Conservation (phyloP, 1,140 invertebrate genomes). For the Drosophila ercepeae region DNA sequence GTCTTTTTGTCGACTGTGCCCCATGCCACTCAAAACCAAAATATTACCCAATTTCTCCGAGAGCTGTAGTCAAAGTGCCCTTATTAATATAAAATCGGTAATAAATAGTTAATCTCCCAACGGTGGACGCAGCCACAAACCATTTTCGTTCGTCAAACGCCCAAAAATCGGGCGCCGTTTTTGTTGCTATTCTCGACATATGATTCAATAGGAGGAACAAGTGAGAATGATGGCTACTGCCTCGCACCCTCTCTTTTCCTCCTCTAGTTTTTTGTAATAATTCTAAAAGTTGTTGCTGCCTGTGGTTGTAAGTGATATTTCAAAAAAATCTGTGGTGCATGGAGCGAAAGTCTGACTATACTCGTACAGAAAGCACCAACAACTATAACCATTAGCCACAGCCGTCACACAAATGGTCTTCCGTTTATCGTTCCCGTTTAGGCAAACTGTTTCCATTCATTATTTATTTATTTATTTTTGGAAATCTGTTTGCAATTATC, state of each 20-base stretch:
- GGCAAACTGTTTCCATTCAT: constrained; percentile 49
- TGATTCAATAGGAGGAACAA: constrained; percentile 79
- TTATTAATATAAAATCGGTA: not conserved
- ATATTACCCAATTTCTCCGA: not conserved
- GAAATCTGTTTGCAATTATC: constrained; percentile 21
- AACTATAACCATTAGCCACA: constrained; percentile 15
- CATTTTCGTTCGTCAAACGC: not conserved
- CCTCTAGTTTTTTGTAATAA: constrained; percentile 60
- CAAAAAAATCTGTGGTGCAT: constrained; percentile 36
- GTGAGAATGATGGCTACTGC: constrained; percentile 50
- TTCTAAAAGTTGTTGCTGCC: constrained; percentile 46
- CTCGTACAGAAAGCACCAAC: constrained; percentile 1
- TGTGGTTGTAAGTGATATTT: constrained; percentile 60
- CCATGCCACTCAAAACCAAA: constrained; percentile 2
- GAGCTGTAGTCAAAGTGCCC: not conserved
- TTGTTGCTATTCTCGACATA: constrained; percentile 84
- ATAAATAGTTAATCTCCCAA: not conserved
- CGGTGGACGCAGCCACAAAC: not conserved
- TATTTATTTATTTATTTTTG: constrained; percentile 29
- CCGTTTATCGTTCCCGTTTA: constrained; percentile 47
- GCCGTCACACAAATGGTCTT: constrained; percentile 40
- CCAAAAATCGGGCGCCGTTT: constrained; percentile 49
- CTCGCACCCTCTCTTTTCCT: constrained; percentile 40
- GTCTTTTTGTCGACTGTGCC: not conserved
- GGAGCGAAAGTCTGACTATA: constrained; percentile 40